Evolutionary conservation across 2,888 invertebrate species (phyloP).

Genomic region (Ischnus inquisitorius): DNA sequence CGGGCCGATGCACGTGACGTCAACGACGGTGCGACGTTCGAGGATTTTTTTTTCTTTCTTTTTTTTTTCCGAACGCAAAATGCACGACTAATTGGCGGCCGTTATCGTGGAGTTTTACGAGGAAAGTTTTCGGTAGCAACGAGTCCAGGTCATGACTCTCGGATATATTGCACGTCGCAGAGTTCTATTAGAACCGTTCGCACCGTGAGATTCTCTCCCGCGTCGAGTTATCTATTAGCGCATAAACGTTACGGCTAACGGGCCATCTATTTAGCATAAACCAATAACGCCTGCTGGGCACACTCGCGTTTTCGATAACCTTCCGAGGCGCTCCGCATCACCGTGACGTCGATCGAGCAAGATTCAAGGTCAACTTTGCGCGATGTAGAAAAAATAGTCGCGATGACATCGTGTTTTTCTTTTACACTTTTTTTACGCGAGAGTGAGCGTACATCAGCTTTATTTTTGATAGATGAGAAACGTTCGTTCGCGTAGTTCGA

Average conservation of each 20-base stretch:
- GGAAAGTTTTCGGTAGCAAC: neutral
- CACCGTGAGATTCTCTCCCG: neutral
- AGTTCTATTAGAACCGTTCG: neutral
- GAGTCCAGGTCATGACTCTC: slow-evolving; percentile 18
- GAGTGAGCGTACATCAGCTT: neutral
- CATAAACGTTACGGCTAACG: slow-evolving; percentile 27
- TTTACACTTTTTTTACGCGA: neutral
- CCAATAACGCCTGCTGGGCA: slow-evolving; percentile 34
- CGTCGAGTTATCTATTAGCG: slow-evolving; percentile 25
- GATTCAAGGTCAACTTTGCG: slow-evolving; percentile 12
- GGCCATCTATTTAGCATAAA: slow-evolving; percentile 27
- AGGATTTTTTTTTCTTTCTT: neutral
- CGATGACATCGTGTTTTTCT: neutral
- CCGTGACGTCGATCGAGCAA: slow-evolving; percentile 7
- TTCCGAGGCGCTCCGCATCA: slow-evolving; percentile 13
- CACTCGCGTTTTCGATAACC: slow-evolving; percentile 31
- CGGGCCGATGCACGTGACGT: slow-evolving; percentile 2
- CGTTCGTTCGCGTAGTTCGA: neutral
- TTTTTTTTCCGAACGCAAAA: too few species aligned
- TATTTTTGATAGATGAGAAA: neutral
- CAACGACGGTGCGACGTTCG: neutral
- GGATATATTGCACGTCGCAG: slow-evolving; percentile 17
- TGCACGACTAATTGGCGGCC: too few species aligned
- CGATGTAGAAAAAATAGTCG: neutral
- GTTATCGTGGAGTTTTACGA: too few species aligned